Evolutionary conservation across 2,113 vertebrate genomes (phyloP).

Genomic region (Oreochromis spilurus): DNA sequence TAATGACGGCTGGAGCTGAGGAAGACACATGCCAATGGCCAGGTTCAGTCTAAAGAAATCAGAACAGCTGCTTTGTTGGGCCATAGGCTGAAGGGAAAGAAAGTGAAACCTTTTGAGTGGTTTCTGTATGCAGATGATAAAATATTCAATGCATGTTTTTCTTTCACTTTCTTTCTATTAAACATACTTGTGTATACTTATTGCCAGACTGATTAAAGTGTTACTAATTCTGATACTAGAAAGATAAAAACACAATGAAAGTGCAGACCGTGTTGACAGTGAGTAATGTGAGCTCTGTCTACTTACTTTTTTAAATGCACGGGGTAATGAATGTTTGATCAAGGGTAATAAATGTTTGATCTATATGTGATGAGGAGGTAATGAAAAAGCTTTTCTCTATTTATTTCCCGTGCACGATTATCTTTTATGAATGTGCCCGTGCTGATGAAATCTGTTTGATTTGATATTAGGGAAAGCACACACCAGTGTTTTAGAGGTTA

Average conservation of each 20-base stretch:
- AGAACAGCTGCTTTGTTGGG: neutral
- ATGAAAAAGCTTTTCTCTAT: slow-evolving; percentile 51
- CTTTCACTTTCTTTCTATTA: neutral
- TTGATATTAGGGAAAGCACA: neutral
- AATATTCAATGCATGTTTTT: neutral
- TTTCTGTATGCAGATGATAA: neutral
- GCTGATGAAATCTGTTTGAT: slow-evolving; percentile 36
- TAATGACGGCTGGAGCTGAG: neutral
- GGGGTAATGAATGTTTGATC: slow-evolving; percentile 58
- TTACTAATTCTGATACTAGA: neutral
- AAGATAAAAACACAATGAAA: slow-evolving; percentile 17
- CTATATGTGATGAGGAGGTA: slow-evolving; percentile 41
- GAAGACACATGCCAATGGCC: slow-evolving; percentile 8
- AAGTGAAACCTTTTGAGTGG: neutral
- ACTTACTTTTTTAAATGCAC: slow-evolving; percentile 8
- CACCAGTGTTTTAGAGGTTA: neutral
- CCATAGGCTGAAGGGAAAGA: neutral
- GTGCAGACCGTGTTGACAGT: slow-evolving; percentile 6
- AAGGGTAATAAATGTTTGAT: slow-evolving; percentile 49
- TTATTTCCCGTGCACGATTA: slow-evolving; percentile 31
- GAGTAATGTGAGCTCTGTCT: slow-evolving; percentile 17
- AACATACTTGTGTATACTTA: neutral
- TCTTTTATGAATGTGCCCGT: slow-evolving; percentile 45
- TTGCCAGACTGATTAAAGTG: neutral
- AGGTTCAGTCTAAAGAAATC: slow-evolving; percentile 8